A percentile compares a stretch with the other conserved stretches of the same genome.
Evolutionary conservation across 2,888 invertebrate genomes (phyloP).

Genomic region (Ormia ochracea): DNA sequence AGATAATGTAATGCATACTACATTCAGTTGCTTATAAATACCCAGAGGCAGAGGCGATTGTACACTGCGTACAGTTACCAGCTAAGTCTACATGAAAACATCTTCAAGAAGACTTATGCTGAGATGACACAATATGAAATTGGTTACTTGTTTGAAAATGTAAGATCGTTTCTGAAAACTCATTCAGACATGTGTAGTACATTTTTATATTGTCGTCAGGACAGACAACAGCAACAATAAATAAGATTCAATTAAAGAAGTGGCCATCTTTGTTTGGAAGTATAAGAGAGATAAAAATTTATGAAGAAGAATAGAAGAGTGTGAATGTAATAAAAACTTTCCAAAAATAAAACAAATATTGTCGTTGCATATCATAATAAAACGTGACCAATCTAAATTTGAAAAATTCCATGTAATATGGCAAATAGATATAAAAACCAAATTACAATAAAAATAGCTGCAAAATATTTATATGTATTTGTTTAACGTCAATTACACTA

Average conservation of each 20-base stretch:
- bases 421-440: neutral
- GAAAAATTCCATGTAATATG: neutral
- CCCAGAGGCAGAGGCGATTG: neutral
- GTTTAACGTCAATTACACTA: slow-evolving; percentile 15
- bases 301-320: neutral
- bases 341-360: neutral
- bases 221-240: neutral
- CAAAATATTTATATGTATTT: slow-evolving; percentile 28
- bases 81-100: neutral
- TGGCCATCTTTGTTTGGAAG: neutral
- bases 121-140: neutral
- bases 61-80: neutral
- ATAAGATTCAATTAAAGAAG: slow-evolving; percentile 1
- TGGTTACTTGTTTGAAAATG: slow-evolving; percentile 17
- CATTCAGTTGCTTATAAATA: neutral
- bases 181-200: slow-evolving; percentile 21
- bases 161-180: slow-evolving; percentile 20
- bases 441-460: slow-evolving; percentile 1
- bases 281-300: neutral
- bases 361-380: neutral
- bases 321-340: neutral
- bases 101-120: neutral
- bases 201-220: slow-evolving; percentile 27
- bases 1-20: neutral
- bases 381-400: slow-evolving; percentile 30